Conservation (phyloP, 2,113 vertebrate genomes). For the Lamprologus lemairii region DNA sequence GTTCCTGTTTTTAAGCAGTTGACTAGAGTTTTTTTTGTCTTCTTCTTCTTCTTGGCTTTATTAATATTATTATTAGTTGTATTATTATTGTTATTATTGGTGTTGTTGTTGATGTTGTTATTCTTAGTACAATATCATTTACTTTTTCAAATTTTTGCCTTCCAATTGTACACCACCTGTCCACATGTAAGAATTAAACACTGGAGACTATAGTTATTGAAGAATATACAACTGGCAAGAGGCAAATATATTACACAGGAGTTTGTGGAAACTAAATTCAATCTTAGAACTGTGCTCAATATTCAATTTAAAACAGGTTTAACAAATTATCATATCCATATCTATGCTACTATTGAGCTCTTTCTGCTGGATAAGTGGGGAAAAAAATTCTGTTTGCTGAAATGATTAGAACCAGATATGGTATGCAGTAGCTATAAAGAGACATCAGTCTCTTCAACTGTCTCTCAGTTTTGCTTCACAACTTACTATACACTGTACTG, state of each 20-base stretch:
- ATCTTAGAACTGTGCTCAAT: background rate
- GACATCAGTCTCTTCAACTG: background rate
- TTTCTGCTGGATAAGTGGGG: background rate
- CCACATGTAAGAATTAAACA: background rate
- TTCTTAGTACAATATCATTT: background rate
- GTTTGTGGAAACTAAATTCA: background rate
- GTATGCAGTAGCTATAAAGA: background rate
- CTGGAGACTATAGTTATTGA: background rate
- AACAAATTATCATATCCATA: background rate
- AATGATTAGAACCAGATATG: background rate
- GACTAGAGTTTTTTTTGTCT: background rate
- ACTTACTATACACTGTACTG: background rate
- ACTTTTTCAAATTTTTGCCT: background rate
- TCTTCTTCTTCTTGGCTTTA: background rate
- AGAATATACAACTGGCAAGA: background rate
- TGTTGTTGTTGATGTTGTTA: background rate
- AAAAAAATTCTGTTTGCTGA: background rate
- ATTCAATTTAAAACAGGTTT: background rate
- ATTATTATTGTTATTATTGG: background rate
- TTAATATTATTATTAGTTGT: background rate
- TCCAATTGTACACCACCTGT: background rate
- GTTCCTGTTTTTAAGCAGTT: background rate
- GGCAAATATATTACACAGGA: background rate
- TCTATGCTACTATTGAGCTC: background rate
- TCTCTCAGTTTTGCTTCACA: background rate